Evolutionary conservation across 2,888 invertebrate species (phyloP).

Genomic region (Megalurothrips usitatus): DNA sequence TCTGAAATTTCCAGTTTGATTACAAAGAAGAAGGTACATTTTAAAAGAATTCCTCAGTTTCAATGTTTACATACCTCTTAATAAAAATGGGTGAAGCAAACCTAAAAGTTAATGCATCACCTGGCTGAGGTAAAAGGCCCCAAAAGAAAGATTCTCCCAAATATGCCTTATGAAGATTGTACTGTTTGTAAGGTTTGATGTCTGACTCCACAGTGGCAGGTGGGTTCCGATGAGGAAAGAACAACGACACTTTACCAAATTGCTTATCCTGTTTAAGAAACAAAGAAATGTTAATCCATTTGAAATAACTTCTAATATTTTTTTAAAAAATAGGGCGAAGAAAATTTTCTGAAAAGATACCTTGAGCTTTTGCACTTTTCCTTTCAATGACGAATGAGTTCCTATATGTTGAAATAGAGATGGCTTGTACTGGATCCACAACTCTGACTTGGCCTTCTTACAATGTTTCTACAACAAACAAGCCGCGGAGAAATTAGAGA

Average conservation of each 20-base stretch:
- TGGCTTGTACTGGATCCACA: conserved; percentile 82
- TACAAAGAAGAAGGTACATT: conserved; percentile 2
- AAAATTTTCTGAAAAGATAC: conserved; percentile 50
- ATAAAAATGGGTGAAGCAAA: conserved; percentile 67
- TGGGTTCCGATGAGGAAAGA: conserved; percentile 75
- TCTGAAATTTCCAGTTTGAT: conserved; percentile 47
- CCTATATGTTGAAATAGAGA: conserved; percentile 96
- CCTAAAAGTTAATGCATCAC: conserved; percentile 73
- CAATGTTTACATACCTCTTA: conserved; percentile 54
- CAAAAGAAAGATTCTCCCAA: conserved; percentile 85
- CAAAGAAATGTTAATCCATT: not conserved
- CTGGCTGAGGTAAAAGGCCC: conserved; percentile 79
- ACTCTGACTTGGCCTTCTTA: conserved; percentile 64
- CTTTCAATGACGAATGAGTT: conserved; percentile 87
- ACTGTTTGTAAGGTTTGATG: conserved; percentile 74
- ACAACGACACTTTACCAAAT: conserved; percentile 76
- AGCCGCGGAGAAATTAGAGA: not conserved
- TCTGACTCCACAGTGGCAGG: conserved; percentile 63
- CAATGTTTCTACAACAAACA: conserved; percentile 72
- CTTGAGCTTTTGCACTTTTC: conserved; percentile 93
- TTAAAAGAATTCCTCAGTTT: conserved; percentile 22
- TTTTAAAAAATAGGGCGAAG: conserved; percentile 29
- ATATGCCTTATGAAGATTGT: conserved; percentile 75
- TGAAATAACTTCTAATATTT: not conserved
- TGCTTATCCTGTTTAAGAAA: conserved; percentile 66